A percentile compares a stretch with the other conserved stretches of the same genome.
Conservation (phyloP, 1,140 invertebrate genomes). For the Eufriesea mexicana region DNA sequence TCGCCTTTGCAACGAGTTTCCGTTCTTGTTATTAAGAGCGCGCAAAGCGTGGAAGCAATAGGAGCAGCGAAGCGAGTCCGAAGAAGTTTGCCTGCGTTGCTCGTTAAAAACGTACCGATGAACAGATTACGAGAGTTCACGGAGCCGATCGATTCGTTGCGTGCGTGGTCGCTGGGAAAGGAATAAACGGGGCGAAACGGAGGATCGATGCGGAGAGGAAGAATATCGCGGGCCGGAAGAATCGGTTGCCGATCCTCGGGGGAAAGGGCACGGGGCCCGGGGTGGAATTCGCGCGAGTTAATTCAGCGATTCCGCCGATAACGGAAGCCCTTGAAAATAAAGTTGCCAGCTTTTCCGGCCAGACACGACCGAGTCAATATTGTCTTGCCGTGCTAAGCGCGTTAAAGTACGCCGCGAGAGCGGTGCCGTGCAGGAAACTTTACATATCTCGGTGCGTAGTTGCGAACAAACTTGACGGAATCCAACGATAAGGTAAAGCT, state of each 20-base stretch:
- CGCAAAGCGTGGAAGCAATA: not conserved
- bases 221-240: not conserved
- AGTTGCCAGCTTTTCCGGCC: constrained; percentile 48
- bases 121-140: constrained; percentile 20
- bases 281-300: too few species aligned
- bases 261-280: too few species aligned
- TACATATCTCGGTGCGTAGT: constrained; percentile 56
- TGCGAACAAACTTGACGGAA: constrained; percentile 47
- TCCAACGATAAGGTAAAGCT: constrained; percentile 51
- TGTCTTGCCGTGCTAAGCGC: constrained; percentile 58
- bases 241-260: not conserved
- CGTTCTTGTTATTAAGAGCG: not conserved
- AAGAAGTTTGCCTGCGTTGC: not conserved
- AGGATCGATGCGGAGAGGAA: not conserved
- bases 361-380: constrained; percentile 61
- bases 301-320: constrained; percentile 54
- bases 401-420: constrained; percentile 49
- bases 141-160: constrained; percentile 11
- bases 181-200: not conserved
- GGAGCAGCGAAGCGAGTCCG: not conserved
- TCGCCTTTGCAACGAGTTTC: not conserved
- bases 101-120: constrained; percentile 22
- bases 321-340: constrained; percentile 65
- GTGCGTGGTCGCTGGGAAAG: not conserved
- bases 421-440: constrained; percentile 49